Conservation (phyloP, 2,888 invertebrate species). For the Microctonus aethiopoides region DNA sequence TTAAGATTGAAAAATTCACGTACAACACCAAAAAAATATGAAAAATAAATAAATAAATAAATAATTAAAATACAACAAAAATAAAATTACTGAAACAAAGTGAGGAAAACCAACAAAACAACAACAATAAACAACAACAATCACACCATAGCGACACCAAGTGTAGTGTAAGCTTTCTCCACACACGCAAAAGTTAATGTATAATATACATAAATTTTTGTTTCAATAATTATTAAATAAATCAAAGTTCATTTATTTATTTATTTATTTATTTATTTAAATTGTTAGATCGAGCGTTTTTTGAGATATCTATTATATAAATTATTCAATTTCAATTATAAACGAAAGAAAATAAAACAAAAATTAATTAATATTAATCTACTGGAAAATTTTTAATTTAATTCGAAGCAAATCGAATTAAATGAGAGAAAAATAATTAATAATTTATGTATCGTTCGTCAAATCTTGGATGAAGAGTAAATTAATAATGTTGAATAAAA, state of each 20-base stretch:
- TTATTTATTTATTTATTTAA: not conserved
- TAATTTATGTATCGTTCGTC: not conserved
- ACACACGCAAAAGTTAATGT: constrained; percentile 64
- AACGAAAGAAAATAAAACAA: not conserved
- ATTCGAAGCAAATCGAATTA: not conserved
- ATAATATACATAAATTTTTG: constrained; percentile 42
- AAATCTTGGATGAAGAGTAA: not conserved
- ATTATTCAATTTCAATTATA: no score
- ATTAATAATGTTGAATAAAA: not conserved
- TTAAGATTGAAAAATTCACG: constrained; percentile 52
- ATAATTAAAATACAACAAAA: constrained; percentile 35
- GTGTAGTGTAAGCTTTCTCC: constrained; percentile 65
- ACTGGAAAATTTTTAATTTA: not conserved
- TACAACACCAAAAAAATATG: constrained; percentile 59
- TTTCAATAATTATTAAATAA: not conserved
- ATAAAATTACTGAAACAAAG: constrained; percentile 27
- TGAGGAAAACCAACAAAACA: constrained; percentile 47
- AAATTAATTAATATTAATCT: not conserved
- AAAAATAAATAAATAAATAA: constrained; percentile 46
- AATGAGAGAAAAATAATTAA: not conserved
- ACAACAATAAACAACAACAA: constrained; percentile 55
- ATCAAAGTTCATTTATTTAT: not conserved
- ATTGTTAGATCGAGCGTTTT: not conserved
- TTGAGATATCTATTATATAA: no score
- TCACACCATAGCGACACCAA: constrained; percentile 67